Percentiles rank a stretch among this genome's conserved stretches.
Conservation (phyloP, 2,888 invertebrate species). For the Villa cingulata region DNA sequence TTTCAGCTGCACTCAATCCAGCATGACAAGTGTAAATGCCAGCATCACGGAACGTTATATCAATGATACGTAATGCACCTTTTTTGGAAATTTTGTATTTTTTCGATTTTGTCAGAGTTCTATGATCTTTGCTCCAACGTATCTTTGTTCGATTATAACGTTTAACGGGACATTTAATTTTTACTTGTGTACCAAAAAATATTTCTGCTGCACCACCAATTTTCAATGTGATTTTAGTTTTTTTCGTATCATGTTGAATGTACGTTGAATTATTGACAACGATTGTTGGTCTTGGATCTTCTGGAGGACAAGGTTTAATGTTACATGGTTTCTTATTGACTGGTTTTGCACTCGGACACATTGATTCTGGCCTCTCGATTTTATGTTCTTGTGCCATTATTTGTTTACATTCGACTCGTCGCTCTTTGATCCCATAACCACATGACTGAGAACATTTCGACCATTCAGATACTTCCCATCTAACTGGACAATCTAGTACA, state of each 20-base stretch:
- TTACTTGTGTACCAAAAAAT: slow-evolving; percentile 80
- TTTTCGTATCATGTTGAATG: slow-evolving; percentile 69
- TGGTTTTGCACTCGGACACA: slow-evolving; percentile 64
- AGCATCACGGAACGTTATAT: slow-evolving; percentile 65
- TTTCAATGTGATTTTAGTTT: slow-evolving; percentile 68
- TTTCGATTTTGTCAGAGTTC: slow-evolving; percentile 58
- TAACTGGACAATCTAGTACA: slow-evolving; percentile 80
- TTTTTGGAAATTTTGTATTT: slow-evolving; percentile 82
- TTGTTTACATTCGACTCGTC: slow-evolving; percentile 77
- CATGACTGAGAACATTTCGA: slow-evolving; percentile 85
- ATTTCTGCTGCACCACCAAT: slow-evolving; percentile 84
- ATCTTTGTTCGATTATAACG: slow-evolving; percentile 67
- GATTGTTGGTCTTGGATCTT: slow-evolving; percentile 59
- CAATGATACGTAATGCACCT: slow-evolving; percentile 75
- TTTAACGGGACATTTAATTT: slow-evolving; percentile 87
- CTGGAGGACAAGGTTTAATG: slow-evolving; percentile 60
- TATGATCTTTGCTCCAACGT: slow-evolving; percentile 79
- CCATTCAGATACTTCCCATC: slow-evolving; percentile 83
- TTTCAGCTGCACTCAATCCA: slow-evolving; percentile 66
- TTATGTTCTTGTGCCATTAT: slow-evolving; percentile 87
- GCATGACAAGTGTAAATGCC: slow-evolving; percentile 80
- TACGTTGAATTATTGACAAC: slow-evolving; percentile 68
- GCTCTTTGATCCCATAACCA: slow-evolving; percentile 76
- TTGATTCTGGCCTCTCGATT: slow-evolving; percentile 59
- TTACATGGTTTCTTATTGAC: slow-evolving; percentile 73